Percentiles rank a stretch among this genome's conserved stretches.
Evolutionary conservation across 2,888 invertebrate species (phyloP).

Genomic region (Nesidiocoris tenuis): DNA sequence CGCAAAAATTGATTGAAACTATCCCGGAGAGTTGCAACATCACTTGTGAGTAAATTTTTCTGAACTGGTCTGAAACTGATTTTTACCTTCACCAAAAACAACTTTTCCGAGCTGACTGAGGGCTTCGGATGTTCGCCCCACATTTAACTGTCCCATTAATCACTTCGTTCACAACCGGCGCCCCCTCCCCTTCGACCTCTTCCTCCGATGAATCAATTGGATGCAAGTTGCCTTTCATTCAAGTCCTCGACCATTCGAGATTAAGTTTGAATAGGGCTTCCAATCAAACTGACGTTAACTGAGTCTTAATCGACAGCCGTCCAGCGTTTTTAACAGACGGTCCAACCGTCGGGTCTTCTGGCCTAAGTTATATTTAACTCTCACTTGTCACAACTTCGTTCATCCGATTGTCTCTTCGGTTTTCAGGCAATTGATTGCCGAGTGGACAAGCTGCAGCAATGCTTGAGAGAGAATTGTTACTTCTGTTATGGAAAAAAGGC

Average conservation of each 20-base stretch:
- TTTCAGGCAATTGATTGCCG: neutral
- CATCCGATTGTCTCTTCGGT: neutral
- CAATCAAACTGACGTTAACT: neutral
- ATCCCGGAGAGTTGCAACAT: no score
- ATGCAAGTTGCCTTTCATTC: neutral
- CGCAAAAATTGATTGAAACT: no score
- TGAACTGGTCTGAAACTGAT: no score
- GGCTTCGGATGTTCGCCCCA: neutral
- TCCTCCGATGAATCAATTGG: neutral
- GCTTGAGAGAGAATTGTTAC: no score
- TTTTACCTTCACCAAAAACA: no score
- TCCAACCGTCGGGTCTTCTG: neutral
- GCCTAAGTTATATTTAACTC: neutral
- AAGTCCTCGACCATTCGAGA: neutral
- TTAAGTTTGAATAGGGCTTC: neutral
- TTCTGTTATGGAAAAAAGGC: no score
- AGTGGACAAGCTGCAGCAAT: no score
- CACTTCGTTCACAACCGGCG: neutral
- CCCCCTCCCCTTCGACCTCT: neutral
- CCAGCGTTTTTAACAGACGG: neutral
- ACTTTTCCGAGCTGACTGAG: no score
- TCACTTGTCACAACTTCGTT: neutral
- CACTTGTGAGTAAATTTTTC: no score
- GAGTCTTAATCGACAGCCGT: neutral
- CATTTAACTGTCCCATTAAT: neutral